These are phyloP conservation scores for Molossus molossus DNA, from an alignment of 2,797 vertebrate genomes.

Conservation along the genomic window DNA sequence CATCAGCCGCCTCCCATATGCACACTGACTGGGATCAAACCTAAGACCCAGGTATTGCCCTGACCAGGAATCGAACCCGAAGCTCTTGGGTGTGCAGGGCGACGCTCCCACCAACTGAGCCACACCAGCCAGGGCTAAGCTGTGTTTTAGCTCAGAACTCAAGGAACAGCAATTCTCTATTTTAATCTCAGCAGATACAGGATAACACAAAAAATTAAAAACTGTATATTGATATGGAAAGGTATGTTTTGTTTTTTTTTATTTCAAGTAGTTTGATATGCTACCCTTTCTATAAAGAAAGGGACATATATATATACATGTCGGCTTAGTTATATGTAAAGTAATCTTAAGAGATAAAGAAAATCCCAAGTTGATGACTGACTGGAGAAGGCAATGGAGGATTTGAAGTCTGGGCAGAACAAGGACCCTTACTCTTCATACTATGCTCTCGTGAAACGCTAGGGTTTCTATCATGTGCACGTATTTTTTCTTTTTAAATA, in stretches of 20 bases:
- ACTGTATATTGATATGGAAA: not conserved
- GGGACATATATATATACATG: no score
- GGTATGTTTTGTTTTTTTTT: not conserved
- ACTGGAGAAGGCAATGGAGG: not conserved
- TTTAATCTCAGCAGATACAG: not conserved
- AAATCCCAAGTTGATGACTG: not conserved
- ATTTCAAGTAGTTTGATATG: not conserved
- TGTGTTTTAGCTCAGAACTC: not conserved
- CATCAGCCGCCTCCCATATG: no score
- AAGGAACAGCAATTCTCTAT: not conserved
- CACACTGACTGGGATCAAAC: no score
- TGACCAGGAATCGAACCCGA: no score
- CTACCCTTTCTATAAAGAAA: not conserved
- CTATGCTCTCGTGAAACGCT: not conserved
- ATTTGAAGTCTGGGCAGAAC: not conserved
- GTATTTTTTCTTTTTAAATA: not conserved
- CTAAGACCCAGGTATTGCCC: no score
- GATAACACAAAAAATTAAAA: not conserved
- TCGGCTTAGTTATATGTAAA: not conserved
- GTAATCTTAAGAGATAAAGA: slow-evolving; percentile 36
- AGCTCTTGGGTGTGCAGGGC: no score
- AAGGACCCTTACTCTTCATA: not conserved
- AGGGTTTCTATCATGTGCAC: not conserved
- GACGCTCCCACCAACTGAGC: no score
- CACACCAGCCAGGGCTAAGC: no score